Evolutionary conservation across 2,888 invertebrate genomes (phyloP), one percentile per base, ranked within the genome.

Genomic region (Eucriotettix oculatus): DNA sequence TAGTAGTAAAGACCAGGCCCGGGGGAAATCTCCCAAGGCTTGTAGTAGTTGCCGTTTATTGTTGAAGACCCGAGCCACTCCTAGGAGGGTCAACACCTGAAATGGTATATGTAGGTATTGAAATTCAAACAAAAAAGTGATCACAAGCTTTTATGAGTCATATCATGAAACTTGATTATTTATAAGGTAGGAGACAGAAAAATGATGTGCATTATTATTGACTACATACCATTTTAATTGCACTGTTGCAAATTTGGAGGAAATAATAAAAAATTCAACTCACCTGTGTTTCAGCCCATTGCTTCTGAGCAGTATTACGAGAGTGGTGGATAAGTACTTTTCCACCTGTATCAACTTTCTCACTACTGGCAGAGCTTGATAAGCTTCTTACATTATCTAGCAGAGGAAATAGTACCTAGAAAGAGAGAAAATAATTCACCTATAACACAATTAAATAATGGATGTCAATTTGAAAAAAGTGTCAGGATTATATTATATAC

Each of bases 281-380:
- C 66, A 85, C 88, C 79, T 95, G 92, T 1, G 98, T 98, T 75
- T 98, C 97, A 0, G 97, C 95, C 97, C 97, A 98, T 70, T 98
- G 98, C 69, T 98, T 98, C 74, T 96, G 95, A 56, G 97, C 97
- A 0, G 99, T 99, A 73, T 99, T 98, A 61, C 99, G 81, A 1
- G 97, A 93, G 75, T 99, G 99, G 74, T 99, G 99, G 68, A 99
- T 97, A 9, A 98, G 79, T 66, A 98, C 94, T 70, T 94, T 95
- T 61, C 88, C 92, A 54, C 91, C 92, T 0, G 90, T 87, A 69
- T 93, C 92, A 56, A 93, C 92, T 71, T 89, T 90, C 64, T 75
- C 75, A 64, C 73, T 75, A 54, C 78, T 77, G 9, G 80, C 79
- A 29, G 73, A 72, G 61, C 73, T 75, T 52, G 78, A 78, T 52